A percentile compares a stretch with the other conserved stretches of the same genome.
These are phyloP conservation scores for Pygoscelis adeliae DNA, from an alignment of 2,113 vertebrate genomes.

Conservation along the genomic window DNA sequence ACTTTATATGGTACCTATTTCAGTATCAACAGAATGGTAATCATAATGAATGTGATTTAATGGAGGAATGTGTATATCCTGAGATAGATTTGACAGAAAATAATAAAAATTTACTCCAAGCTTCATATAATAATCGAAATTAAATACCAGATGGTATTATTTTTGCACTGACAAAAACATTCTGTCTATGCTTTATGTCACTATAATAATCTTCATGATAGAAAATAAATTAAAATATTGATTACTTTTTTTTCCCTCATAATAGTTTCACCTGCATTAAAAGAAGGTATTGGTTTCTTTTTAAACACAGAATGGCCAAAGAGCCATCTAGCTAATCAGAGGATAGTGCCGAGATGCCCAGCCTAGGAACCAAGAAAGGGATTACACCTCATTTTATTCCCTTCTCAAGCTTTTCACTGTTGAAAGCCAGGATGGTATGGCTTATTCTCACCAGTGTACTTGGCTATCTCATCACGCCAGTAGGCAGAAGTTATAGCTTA, in stretches of 20 bases:
- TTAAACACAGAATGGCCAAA: neutral
- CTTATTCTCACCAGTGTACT: neutral
- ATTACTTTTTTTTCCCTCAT: neutral
- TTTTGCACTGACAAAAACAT: neutral
- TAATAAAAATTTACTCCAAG: neutral
- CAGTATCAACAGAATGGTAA: neutral
- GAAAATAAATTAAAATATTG: neutral
- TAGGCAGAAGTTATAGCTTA: neutral
- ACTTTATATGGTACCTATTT: neutral
- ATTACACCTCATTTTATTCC: neutral
- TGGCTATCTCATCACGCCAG: neutral
- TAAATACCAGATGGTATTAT: neutral
- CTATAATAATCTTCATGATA: neutral
- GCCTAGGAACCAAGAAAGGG: neutral
- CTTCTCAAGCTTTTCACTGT: neutral
- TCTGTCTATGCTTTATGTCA: neutral
- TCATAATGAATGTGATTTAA: constrained; percentile 1
- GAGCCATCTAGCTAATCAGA: neutral
- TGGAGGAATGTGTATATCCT: neutral
- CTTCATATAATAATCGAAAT: neutral
- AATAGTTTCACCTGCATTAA: too few species aligned
- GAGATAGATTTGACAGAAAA: neutral
- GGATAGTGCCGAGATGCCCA: fast-evolving
- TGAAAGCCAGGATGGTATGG: neutral
- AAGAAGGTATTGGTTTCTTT: neutral